Evolutionary conservation across 2,113 vertebrate species (phyloP).

Genomic region (Neogobius melanostomus): DNA sequence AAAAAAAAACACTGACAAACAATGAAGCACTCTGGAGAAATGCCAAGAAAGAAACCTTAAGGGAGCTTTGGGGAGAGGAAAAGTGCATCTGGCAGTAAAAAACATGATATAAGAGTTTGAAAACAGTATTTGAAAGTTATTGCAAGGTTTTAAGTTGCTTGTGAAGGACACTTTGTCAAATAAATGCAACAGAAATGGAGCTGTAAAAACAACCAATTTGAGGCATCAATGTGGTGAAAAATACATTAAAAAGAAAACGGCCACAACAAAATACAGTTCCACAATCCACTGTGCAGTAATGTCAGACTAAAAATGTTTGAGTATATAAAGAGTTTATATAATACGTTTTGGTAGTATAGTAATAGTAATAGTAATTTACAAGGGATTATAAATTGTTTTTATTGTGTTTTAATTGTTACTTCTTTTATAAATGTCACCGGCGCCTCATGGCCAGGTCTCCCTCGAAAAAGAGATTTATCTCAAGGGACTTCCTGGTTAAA

Average conservation of each 20-base stretch:
- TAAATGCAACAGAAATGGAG: neutral
- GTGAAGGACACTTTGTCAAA: neutral
- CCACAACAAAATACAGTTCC: neutral
- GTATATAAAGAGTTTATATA: no score
- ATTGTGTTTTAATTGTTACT: no score
- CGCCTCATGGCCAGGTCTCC: no score
- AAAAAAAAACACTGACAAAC: conserved; percentile 19
- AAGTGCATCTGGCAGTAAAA: conserved; percentile 5
- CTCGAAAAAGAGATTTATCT: no score
- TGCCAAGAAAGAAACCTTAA: conserved; percentile 13
- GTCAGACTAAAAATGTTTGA: neutral
- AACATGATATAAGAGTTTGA: conserved; percentile 1
- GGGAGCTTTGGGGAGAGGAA: conserved; percentile 10
- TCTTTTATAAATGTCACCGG: no score
- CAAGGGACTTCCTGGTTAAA: no score
- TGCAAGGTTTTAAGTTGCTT: neutral
- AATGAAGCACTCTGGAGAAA: conserved; percentile 20
- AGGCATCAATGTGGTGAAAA: neutral
- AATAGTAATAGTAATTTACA: no score
- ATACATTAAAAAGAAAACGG: neutral
- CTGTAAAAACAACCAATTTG: conserved; percentile 13
- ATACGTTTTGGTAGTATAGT: no score
- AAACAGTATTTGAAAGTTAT: conserved; percentile 7
- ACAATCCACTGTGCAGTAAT: neutral
- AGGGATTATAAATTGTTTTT: no score